Percentiles rank a stretch among this genome's conserved stretches.
Conservation (phyloP, 2,888 invertebrate genomes). For the Amphipyra tragopoginis region DNA sequence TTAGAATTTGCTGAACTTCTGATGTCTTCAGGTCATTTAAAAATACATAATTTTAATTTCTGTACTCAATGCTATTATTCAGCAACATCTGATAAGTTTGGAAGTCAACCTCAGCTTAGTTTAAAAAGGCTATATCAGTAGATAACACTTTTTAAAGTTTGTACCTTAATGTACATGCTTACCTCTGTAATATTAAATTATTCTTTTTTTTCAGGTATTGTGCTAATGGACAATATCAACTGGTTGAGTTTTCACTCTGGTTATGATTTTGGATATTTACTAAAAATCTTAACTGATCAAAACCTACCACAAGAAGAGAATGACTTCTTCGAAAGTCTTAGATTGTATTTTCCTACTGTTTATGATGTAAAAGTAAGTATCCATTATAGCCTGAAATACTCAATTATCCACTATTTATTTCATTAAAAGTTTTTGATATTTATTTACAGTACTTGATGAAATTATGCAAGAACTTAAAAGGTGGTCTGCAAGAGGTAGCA, state of each 20-base stretch:
- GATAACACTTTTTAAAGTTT: too few species aligned
- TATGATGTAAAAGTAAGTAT: constrained; percentile 97
- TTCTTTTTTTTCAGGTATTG: constrained; percentile 91
- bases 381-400: too few species aligned
- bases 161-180: too few species aligned
- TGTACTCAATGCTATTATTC: too few species aligned
- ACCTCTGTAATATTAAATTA: too few species aligned
- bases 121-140: too few species aligned
- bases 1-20: constrained; percentile 98
- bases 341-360: constrained; percentile 98
- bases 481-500: constrained; percentile 99
- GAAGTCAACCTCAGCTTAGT: too few species aligned
- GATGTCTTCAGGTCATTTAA: constrained; percentile 97
- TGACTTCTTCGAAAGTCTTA: constrained; percentile 98
- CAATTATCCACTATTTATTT: constrained; percentile 8
- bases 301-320: constrained; percentile 98
- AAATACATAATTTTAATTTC: neutral
- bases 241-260: constrained; percentile 99
- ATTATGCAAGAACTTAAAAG: constrained; percentile 99
- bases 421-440: constrained; percentile 1
- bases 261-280: constrained; percentile 99
- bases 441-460: constrained; percentile 97
- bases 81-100: too few species aligned
- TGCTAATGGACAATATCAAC: constrained; percentile 98
- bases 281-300: constrained; percentile 97